phyloP scores from a whole-genome alignment of 1,140 invertebrate species.

The Trinorchestia longiramus region DNA sequence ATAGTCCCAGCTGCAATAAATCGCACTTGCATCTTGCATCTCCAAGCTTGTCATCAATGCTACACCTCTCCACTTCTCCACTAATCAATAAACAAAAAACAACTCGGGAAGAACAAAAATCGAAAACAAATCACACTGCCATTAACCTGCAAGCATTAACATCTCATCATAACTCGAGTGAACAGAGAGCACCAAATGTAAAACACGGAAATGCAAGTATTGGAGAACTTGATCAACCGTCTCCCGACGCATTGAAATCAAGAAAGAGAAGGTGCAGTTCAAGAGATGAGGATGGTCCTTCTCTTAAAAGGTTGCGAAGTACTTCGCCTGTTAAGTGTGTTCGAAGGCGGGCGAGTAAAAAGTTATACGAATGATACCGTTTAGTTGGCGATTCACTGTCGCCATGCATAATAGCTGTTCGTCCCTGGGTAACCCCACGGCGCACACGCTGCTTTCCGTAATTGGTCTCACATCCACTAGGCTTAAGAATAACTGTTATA shows the following conservation, averaged over 20 bases:
- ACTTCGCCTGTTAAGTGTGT: neutral
- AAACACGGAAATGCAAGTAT: neutral
- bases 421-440: neutral
- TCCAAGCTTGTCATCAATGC: constrained; percentile 11
- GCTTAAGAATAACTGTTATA: neutral
- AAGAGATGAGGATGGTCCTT: neutral
- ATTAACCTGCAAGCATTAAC: neutral
- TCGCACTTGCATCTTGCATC: constrained; percentile 31
- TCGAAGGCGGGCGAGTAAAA: neutral
- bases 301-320: constrained; percentile 2
- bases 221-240: neutral
- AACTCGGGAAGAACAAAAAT: neutral
- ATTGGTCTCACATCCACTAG: constrained; percentile 18
- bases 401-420: neutral
- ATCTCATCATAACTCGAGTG: neutral
- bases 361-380: neutral
- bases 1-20: neutral
- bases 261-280: neutral
- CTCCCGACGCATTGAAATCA: neutral
- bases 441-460: constrained; percentile 38
- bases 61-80: constrained; percentile 25
- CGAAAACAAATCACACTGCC: neutral
- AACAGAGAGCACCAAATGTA: neutral
- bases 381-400: neutral
- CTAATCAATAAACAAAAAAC: neutral